Evolutionary conservation across 2,113 vertebrate species (phyloP).

Genomic region (Limnothrissa miodon): DNA sequence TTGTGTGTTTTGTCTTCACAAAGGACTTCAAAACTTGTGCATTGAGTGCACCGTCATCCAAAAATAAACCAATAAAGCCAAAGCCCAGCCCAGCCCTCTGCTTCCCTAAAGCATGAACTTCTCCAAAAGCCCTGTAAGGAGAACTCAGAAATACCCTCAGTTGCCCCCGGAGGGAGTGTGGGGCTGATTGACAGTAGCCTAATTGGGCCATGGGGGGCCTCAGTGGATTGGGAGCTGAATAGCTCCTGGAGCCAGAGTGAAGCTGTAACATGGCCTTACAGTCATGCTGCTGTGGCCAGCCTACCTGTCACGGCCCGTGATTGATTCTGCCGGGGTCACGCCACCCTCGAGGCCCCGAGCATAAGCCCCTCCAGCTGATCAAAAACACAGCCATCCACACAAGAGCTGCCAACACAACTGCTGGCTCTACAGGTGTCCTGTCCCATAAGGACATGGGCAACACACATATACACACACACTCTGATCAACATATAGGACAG

Average conservation of each 20-base stretch:
- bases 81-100: too few relatives aligned
- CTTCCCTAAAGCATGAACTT: not conserved
- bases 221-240: slow-evolving; percentile 42
- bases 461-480: slow-evolving; percentile 21
- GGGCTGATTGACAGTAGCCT: slow-evolving; percentile 15
- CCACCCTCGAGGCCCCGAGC: slow-evolving; percentile 39
- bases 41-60: too few relatives aligned
- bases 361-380: slow-evolving; percentile 57
- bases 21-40: not conserved
- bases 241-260: slow-evolving; percentile 52
- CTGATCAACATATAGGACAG: not conserved
- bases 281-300: slow-evolving; percentile 54
- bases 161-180: not conserved
- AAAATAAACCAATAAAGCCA: too few relatives aligned
- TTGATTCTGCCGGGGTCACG: slow-evolving; percentile 60
- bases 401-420: slow-evolving; percentile 50
- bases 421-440: slow-evolving; percentile 23
- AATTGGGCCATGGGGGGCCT: slow-evolving; percentile 37
- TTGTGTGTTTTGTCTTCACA: not conserved
- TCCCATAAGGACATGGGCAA: slow-evolving; percentile 38
- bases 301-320: slow-evolving; percentile 61
- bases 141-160: not conserved
- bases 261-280: slow-evolving; percentile 63
- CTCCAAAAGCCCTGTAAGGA: not conserved
- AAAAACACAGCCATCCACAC: slow-evolving; percentile 29